Conservation (phyloP, 2,797 vertebrate genomes). For the Anolis apletophallus region DNA sequence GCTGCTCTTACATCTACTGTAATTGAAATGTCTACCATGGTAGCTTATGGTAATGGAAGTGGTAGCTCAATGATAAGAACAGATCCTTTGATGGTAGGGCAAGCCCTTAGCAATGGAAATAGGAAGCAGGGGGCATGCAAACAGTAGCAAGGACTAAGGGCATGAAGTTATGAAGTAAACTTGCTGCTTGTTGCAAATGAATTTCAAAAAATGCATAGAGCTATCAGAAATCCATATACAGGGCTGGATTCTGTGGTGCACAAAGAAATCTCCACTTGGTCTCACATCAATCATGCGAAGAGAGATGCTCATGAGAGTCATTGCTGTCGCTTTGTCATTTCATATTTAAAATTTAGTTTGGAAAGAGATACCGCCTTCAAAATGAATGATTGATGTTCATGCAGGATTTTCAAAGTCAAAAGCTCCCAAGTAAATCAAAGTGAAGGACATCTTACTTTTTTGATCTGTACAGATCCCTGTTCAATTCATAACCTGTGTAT, state of each 20-base stretch:
- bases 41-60: neutral
- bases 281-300: constrained; percentile 1
- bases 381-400: constrained; percentile 34
- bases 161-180: neutral
- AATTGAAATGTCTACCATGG: neutral
- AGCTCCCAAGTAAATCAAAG: constrained; percentile 28
- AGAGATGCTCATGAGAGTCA: constrained; percentile 6
- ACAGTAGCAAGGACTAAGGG: neutral
- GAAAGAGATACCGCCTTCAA: constrained; percentile 8
- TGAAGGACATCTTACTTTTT: constrained; percentile 32
- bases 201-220: neutral
- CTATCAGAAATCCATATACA: neutral
- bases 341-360: constrained; percentile 36
- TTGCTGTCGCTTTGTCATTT: constrained; percentile 9
- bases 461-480: neutral
- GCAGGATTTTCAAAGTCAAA: constrained; percentile 22
- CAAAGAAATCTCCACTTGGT: constrained; percentile 11
- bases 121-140: neutral
- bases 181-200: neutral
- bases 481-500: constrained; percentile 1
- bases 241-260: constrained; percentile 15
- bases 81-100: neutral
- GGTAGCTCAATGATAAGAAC: neutral
- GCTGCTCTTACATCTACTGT: too few relatives aligned
- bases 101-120: neutral